phyloP scores from a whole-genome alignment of 1,140 invertebrate genomes.

The Drosophila kanapiae region DNA sequence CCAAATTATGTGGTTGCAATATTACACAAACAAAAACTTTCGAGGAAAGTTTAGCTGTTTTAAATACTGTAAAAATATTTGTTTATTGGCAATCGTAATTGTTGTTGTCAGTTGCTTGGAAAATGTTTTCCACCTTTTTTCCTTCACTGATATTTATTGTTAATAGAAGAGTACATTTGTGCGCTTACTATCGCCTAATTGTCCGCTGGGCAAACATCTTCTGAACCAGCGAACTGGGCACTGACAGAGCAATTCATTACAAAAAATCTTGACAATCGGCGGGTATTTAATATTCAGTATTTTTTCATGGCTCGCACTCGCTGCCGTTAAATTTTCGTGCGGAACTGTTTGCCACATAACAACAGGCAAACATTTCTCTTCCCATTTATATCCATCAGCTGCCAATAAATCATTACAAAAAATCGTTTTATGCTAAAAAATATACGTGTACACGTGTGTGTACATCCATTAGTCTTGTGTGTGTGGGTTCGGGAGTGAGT shows the following conservation, averaged over 20 bases:
- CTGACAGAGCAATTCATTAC: constrained; percentile 26
- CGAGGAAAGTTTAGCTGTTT: too few relatives aligned
- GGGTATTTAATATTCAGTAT: constrained; percentile 14
- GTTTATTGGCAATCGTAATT: too few relatives aligned
- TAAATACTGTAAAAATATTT: too few relatives aligned
- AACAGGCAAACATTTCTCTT: constrained; percentile 43
- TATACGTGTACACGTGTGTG: constrained; percentile 26
- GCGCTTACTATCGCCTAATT: background rate
- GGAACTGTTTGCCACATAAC: constrained; percentile 53
- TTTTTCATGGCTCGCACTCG: constrained; percentile 16
- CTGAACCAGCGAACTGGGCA: background rate
- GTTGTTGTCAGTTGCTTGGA: too few relatives aligned
- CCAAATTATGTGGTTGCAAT: constrained; percentile 68
- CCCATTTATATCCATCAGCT: constrained; percentile 56
- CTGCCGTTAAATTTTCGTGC: constrained; percentile 37
- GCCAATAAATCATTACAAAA: constrained; percentile 86
- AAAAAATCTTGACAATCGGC: constrained; percentile 29
- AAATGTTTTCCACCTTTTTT: background rate
- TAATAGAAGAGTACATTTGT: background rate
- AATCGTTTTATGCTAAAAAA: constrained; percentile 59
- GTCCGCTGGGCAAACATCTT: constrained; percentile 1
- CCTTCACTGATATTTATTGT: background rate
- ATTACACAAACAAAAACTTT: constrained; percentile 4
- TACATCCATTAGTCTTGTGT: constrained; percentile 46
- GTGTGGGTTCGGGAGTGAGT: background rate